Evolutionary conservation across 2,797 vertebrate genomes (phyloP), one percentile per base, ranked within the genome.

Genomic region (Rhinoraja longicauda): DNA sequence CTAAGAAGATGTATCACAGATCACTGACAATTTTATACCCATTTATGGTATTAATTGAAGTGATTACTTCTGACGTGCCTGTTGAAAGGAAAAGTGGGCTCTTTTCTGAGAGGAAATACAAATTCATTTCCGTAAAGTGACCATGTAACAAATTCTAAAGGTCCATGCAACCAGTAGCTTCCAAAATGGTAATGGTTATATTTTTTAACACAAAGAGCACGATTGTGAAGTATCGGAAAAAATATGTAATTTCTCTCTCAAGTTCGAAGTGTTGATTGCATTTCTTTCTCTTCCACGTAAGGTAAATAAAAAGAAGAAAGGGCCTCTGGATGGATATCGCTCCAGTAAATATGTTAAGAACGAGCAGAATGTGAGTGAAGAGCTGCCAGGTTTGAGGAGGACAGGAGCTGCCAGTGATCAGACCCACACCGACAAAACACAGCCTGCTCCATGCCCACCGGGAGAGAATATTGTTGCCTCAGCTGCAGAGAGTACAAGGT

Each of bases 251-350:
- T 91, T 53, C 39, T 7, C 70, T 45, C 39, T 15, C 26, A 12
- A 26, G 24, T 73, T 45, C 1, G 2, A 53, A 72, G 64, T 75
- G 19, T 6, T 19, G 32, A 86, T 19, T 88, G 84, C 17, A 62
- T 88, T 29, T 88, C n/a, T 88, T 88, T 7, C n/a, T 36, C 59
- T 67, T 88, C n/a, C 7, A 64, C n/a, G 64, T 1, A n/a, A 92
- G 90, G 13, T 13, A 26, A 70, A 92, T 73, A 92, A 92, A 92
- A 92, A 92, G 90, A 92, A 92, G 90, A 92, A 53, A 53, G 67
- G 13, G 67, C 13, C 67, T 12, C 39, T 53, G 29, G 72, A 36
- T 92, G 90, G 90, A 73, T 45, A 67, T n/a, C 70, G 45, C 39
- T 92, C 36, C 45, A 92, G 70, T 75, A 73, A 92, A 75, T 73